These are phyloP conservation scores for Xylocampa areola DNA, from an alignment of 2,888 invertebrate genomes.

Conservation along the genomic window DNA sequence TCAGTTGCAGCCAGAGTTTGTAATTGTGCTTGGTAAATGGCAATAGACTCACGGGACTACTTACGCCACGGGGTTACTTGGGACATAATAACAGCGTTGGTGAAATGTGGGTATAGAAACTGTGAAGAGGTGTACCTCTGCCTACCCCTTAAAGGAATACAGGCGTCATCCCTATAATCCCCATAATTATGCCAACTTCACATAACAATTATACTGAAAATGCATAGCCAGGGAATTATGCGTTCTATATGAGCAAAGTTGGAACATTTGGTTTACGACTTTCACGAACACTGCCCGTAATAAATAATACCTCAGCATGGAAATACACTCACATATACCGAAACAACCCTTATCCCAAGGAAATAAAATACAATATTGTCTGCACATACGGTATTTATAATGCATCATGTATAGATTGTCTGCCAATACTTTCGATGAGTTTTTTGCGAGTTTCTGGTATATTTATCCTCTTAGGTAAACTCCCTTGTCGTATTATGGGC, in stretches of 20 bases:
- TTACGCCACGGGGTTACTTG: too few species aligned
- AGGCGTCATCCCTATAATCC: too few species aligned
- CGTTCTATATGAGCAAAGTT: conserved; percentile 30
- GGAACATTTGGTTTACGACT: conserved; percentile 28
- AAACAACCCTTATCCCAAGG: conserved; percentile 8
- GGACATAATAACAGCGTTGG: too few species aligned
- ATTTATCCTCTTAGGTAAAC: conserved; percentile 33
- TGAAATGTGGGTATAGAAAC: too few species aligned
- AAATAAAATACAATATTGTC: conserved; percentile 21
- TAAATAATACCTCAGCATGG: conserved; percentile 19
- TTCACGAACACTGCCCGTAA: conserved; percentile 18
- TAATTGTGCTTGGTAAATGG: too few species aligned
- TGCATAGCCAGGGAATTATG: conserved; percentile 14
- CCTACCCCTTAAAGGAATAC: too few species aligned
- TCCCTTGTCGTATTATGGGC: conserved; percentile 17
- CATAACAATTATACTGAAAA: conserved; percentile 4
- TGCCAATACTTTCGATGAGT: conserved; percentile 40
- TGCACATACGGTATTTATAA: conserved; percentile 14
- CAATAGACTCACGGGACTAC: too few species aligned
- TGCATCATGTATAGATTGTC: conserved; percentile 46
- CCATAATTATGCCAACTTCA: conserved; percentile 3
- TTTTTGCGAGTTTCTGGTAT: conserved; percentile 39
- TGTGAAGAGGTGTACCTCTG: too few species aligned
- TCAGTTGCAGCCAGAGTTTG: too few species aligned
- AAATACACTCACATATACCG: background rate